phyloP scores from a whole-genome alignment of 92 coral and sea anemone genomes.

The Actinostola sp. region DNA sequence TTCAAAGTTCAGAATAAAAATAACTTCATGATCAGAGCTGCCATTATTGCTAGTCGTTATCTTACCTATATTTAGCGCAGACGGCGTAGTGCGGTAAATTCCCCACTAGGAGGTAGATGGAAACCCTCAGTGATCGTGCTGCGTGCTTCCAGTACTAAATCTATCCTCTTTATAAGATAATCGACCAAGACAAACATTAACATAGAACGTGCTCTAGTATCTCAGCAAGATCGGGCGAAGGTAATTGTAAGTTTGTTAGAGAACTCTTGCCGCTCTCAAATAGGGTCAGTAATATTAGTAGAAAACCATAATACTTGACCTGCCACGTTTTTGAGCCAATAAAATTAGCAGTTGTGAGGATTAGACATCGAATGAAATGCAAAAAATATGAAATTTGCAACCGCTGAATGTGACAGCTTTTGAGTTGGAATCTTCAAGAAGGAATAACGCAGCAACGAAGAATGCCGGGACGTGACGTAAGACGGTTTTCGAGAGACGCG shows the following conservation, averaged over 20 bases:
- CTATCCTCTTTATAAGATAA: slow-evolving; percentile 1
- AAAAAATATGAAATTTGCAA: not conserved
- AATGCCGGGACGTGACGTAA: no score
- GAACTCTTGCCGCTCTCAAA: not conserved
- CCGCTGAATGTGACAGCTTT: not conserved
- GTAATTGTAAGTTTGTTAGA: not conserved
- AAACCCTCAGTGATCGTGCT: no score
- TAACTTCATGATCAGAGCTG: no score
- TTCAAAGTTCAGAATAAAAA: no score
- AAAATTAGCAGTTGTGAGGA: not conserved
- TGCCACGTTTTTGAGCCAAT: not conserved
- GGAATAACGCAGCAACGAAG: no score
- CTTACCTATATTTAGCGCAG: no score
- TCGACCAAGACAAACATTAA: not conserved
- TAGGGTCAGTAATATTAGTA: not conserved
- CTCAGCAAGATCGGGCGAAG: slow-evolving; percentile 4
- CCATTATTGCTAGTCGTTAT: no score
- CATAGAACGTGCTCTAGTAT: not conserved
- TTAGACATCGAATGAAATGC: not conserved
- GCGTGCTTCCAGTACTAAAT: no score
- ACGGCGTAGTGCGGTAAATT: no score
- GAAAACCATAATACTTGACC: not conserved
- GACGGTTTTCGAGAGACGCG: no score
- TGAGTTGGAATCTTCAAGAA: not conserved
- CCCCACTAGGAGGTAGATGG: no score